Evolutionary conservation across 2,113 vertebrate species (phyloP).

Genomic region (Hoplias malabaricus): DNA sequence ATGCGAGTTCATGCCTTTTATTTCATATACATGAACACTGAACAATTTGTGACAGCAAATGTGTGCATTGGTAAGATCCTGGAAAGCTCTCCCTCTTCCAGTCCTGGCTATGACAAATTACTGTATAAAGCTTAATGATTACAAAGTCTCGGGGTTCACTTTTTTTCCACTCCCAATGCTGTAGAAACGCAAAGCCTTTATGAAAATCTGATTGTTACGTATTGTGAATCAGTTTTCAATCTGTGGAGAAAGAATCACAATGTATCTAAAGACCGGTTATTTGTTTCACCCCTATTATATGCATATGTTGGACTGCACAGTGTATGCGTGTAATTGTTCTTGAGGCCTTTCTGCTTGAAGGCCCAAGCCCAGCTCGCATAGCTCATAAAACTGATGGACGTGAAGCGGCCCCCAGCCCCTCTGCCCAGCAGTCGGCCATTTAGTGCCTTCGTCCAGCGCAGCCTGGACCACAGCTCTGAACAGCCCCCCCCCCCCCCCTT

Average conservation of each 20-base stretch:
- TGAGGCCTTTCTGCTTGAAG: conserved; percentile 46
- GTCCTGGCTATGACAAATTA: no score
- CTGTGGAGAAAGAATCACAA: no score
- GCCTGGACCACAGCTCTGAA: not conserved
- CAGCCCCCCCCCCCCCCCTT: not conserved
- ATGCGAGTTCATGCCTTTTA: not conserved
- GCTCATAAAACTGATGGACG: conserved; percentile 58
- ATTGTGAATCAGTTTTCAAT: no score
- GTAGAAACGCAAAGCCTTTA: no score
- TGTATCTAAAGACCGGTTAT: no score
- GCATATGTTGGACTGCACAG: not conserved
- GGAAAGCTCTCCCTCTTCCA: no score
- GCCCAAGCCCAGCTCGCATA: conserved; percentile 53
- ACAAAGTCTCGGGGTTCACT: no score
- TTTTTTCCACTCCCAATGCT: no score
- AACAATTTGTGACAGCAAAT: not conserved
- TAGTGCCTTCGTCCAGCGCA: conserved; percentile 10
- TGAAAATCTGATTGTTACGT: no score
- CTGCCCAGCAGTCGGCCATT: conserved; percentile 45
- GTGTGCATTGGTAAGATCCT: no score
- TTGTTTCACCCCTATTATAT: no score
- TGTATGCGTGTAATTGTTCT: not conserved
- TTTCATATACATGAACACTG: not conserved
- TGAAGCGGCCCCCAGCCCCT: conserved; percentile 54
- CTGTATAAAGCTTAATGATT: no score